phyloP scores from a whole-genome alignment of 2,113 vertebrate species.

The Pandion haliaetus region DNA sequence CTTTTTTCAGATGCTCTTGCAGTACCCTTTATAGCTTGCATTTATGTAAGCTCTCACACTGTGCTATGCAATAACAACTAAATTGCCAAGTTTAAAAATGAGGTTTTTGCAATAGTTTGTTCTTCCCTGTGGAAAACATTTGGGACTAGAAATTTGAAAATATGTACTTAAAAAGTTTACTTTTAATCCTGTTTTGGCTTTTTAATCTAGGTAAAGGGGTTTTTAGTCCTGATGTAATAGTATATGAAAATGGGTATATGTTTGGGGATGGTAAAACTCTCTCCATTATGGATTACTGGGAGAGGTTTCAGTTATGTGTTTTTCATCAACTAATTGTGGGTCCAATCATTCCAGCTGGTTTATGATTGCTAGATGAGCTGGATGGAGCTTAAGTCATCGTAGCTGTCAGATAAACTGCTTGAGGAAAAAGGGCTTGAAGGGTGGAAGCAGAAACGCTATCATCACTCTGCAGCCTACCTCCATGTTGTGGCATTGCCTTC shows the following conservation, averaged over 20 bases:
- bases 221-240: background rate
- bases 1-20: background rate
- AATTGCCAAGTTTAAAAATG: background rate
- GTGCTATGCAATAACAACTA: background rate
- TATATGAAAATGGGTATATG: background rate
- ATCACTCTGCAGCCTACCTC: slow-evolving; percentile 8
- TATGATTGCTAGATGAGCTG: background rate
- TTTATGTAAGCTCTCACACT: background rate
- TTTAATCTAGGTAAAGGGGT: background rate
- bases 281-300: background rate
- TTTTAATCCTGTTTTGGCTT: background rate
- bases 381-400: background rate
- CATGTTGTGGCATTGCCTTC: slow-evolving; percentile 33
- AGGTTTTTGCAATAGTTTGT: background rate
- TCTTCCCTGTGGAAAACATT: background rate
- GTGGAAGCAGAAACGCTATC: background rate
- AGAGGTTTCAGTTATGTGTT: background rate
- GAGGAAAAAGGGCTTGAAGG: background rate
- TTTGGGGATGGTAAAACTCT: background rate
- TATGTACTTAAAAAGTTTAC: background rate
- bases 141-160: background rate
- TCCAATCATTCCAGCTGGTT: slow-evolving; percentile 24
- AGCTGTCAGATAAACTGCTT: slow-evolving; percentile 11
- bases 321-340: background rate
- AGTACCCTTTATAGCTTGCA: background rate